These are phyloP conservation scores for Diarsia mendica DNA, from an alignment of 2,888 invertebrate species.

Conservation along the genomic window DNA sequence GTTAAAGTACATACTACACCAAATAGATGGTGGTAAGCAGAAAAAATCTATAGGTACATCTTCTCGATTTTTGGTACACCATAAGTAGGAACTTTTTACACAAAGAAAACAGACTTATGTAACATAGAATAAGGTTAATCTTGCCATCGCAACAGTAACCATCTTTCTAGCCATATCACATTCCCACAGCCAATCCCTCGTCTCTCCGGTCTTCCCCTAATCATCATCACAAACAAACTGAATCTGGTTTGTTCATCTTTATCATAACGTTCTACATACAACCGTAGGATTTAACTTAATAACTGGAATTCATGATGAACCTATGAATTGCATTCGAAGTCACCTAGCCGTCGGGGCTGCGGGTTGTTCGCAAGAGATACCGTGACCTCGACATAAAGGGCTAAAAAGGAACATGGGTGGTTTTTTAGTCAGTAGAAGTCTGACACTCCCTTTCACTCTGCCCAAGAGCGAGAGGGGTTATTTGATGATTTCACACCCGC, in stretches of 20 bases:
- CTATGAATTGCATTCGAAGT: neutral
- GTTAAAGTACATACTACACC: conserved; percentile 25
- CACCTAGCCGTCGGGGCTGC: neutral
- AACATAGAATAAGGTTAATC: no score
- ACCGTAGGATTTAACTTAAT: neutral
- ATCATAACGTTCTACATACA: neutral
- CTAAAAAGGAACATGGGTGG: no score
- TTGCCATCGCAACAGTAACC: no score
- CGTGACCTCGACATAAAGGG: no score
- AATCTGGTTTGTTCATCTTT: neutral
- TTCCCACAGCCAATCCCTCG: neutral
- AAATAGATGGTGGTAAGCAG: neutral
- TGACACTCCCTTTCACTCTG: no score
- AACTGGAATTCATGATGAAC: neutral
- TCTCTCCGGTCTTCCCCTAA: neutral
- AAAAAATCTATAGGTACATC: conserved; percentile 11
- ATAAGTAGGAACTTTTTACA: no score
- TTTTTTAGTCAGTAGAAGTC: no score
- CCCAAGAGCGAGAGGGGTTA: no score
- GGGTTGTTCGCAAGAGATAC: no score
- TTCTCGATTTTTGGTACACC: neutral
- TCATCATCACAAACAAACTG: neutral
- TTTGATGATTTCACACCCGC: no score
- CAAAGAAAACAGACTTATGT: no score
- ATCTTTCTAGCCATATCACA: no score